phyloP scores from a whole-genome alignment of 2,113 vertebrate species.

The Hypomesus transpacificus region DNA sequence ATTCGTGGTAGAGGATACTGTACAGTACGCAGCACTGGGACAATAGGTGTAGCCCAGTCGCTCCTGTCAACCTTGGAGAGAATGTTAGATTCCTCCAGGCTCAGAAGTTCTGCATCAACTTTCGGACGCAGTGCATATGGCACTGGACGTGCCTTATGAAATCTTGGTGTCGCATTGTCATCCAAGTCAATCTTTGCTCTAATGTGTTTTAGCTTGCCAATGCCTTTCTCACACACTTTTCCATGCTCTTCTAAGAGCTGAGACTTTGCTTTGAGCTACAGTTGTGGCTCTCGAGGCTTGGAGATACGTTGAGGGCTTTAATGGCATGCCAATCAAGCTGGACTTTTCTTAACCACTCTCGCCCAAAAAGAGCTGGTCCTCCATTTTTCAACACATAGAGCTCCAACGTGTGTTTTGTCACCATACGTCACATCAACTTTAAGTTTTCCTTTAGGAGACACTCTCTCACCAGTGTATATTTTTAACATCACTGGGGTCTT shows the following conservation, averaged over 20 bases:
- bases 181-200: conserved; percentile 9
- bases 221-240: conserved; percentile 20
- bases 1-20: conserved; percentile 25
- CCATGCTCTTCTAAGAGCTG: conserved; percentile 1
- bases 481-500: conserved; percentile 22
- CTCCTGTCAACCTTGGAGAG: conserved; percentile 13
- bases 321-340: conserved; percentile 11
- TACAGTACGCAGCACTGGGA: conserved; percentile 21
- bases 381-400: background rate
- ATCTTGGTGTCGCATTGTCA: conserved; percentile 8
- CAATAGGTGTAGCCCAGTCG: conserved; percentile 10
- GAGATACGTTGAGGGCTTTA: background rate
- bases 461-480: conserved; percentile 20
- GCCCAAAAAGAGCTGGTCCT: conserved; percentile 3
- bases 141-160: conserved; percentile 20
- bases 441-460: conserved; percentile 3
- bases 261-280: background rate
- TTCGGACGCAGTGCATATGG: conserved; percentile 24
- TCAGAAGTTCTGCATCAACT: conserved; percentile 9
- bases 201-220: conserved; percentile 17
- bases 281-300: no score
- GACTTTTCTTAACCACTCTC: conserved; percentile 17
- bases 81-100: background rate
- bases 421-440: background rate
- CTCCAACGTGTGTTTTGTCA: background rate